phyloP scores from a whole-genome alignment of 2,113 vertebrate genomes.

The Riparia riparia region DNA sequence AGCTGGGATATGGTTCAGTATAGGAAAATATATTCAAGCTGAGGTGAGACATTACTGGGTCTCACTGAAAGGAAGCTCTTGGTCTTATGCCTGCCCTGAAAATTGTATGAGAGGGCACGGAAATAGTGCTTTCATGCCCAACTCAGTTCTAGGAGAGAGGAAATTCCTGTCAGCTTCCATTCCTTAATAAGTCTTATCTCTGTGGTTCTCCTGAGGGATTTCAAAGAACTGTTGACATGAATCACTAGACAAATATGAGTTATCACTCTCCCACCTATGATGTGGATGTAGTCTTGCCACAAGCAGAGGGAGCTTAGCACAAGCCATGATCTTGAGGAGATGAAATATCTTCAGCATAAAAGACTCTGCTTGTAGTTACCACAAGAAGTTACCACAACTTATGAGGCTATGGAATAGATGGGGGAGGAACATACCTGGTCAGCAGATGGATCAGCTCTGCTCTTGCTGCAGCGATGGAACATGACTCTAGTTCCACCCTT shows the following conservation, averaged over 20 bases:
- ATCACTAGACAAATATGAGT: neutral
- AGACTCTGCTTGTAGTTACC: neutral
- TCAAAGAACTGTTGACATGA: neutral
- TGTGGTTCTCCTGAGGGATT: neutral
- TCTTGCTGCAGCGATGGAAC: neutral
- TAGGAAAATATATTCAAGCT: neutral
- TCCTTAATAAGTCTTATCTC: neutral
- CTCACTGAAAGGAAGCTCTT: neutral
- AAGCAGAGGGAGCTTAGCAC: neutral
- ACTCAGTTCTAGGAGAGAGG: neutral
- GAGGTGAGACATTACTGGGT: neutral
- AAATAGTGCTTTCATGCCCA: neutral
- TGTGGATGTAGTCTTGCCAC: neutral
- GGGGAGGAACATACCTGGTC: neutral
- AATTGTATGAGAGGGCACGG: neutral
- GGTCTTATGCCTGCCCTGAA: neutral
- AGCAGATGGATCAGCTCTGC: neutral
- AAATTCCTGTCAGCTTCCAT: neutral
- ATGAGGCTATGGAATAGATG: neutral
- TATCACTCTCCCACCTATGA: neutral
- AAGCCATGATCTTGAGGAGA: neutral
- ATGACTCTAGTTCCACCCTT: neutral
- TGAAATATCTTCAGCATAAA: neutral
- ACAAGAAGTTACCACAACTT: neutral
- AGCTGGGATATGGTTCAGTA: neutral